A percentile compares a stretch with the other conserved stretches of the same genome.
phyloP scores from a whole-genome alignment of 2,113 vertebrate species.

The Peromyscus californicus region DNA sequence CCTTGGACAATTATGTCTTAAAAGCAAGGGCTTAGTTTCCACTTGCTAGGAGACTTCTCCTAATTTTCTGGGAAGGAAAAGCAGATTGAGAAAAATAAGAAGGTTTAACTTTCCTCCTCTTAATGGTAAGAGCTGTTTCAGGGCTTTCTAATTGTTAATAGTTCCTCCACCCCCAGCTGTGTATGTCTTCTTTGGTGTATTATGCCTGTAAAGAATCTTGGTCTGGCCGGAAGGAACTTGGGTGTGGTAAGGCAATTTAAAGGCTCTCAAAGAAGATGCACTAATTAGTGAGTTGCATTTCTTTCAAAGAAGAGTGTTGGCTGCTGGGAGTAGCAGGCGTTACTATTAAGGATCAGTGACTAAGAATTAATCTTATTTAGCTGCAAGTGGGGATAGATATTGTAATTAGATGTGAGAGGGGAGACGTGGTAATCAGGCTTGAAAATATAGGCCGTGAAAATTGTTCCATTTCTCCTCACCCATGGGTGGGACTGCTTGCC shows the following conservation, averaged over 20 bases:
- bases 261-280: conserved; percentile 68
- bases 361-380: conserved; percentile 80
- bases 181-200: conserved; percentile 21
- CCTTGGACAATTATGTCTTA: neutral
- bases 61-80: conserved; percentile 24
- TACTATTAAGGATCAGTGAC: conserved; percentile 74
- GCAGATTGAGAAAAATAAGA: conserved; percentile 30
- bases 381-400: conserved; percentile 68
- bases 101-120: conserved; percentile 45
- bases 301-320: conserved; percentile 67
- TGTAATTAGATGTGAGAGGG: conserved; percentile 74
- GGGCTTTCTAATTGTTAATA: conserved; percentile 51
- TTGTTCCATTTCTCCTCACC: neutral
- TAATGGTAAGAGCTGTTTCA: conserved; percentile 41
- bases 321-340: conserved; percentile 69
- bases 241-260: conserved; percentile 77
- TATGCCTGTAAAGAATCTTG: conserved; percentile 62
- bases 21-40: neutral
- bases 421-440: conserved; percentile 42
- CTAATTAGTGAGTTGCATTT: conserved; percentile 76
- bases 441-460: conserved; percentile 49
- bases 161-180: neutral
- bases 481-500: neutral
- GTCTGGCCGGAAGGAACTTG: conserved; percentile 68
- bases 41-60: neutral